Evolutionary conservation across 37 sponge, comb jelly and placozoan species (phyloP), one percentile per base, ranked within the genome.

Genomic region (Haliclona indistincta): DNA sequence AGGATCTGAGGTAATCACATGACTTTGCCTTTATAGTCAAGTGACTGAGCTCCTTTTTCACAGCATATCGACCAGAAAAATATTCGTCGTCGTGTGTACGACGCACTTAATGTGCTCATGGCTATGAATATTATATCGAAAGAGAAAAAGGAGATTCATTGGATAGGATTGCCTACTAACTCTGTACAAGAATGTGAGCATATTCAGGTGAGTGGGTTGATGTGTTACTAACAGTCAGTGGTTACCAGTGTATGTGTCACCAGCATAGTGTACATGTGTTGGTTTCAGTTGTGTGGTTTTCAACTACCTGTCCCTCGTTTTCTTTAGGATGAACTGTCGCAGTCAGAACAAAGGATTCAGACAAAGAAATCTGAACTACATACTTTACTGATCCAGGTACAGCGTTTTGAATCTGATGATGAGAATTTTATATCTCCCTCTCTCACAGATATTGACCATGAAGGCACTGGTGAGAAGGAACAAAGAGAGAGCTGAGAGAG

Each of bases 81-180:
- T 65, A 97, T 97, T 44, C 68, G 97, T 33, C 60, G 97, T 3
- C 56, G 97, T 49, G 97, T 97, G 33, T 97, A 97, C 66, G 97
- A 97, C 85, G 97, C 97, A 26, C 81, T 97, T 13, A 97, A 97
- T 82, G 97, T 97, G 4, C 73, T 97, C 32, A 94, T 94, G 95
- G 97, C 97, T 8, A 97, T 97, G 95, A 93, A 97, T 56, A 97
- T 97, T 56, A 97, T 97, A 41, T 82, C 86, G 0, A 97, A 97
- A 73, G 97, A 97, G 66, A 97, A 93, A 81, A 97, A 97, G 60
- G 97, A 97, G 60, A 97, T 97, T 15, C 75, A 69, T 10, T 97
- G 97, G 97, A 93, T 97, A 51, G 94, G 97, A 3, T 80, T 97
- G 40, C 97, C 97, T 35, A 97, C 97, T 8, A 97, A 97, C 70